phyloP scores from a whole-genome alignment of 2,888 invertebrate genomes.

The Galerucella pusilla region DNA sequence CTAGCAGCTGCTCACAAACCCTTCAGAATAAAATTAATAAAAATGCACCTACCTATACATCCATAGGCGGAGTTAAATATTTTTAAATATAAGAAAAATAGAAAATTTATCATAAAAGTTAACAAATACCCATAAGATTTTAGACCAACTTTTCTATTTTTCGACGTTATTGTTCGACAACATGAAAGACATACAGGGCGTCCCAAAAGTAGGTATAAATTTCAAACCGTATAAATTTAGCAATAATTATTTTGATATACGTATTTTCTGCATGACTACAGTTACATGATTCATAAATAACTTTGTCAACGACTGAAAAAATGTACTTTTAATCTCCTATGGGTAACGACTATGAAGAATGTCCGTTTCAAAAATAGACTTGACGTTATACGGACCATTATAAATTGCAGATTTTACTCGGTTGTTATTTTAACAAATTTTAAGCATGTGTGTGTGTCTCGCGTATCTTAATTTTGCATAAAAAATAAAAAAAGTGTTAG shows the following conservation, averaged over 20 bases:
- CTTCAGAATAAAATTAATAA: slow-evolving; percentile 27
- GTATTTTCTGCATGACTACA: neutral
- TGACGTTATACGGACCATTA: slow-evolving; percentile 5
- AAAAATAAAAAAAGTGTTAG: too few species aligned
- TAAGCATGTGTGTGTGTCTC: neutral
- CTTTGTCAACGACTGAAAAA: neutral
- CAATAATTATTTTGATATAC: too few species aligned
- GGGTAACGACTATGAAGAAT: slow-evolving; percentile 8
- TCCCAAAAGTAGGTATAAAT: too few species aligned
- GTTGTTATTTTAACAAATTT: slow-evolving; percentile 5
- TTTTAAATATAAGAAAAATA: neutral
- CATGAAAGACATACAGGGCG: too few species aligned
- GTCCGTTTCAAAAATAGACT: slow-evolving; percentile 14
- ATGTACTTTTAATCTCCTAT: neutral
- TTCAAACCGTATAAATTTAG: too few species aligned
- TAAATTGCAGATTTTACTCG: slow-evolving; percentile 20
- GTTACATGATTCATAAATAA: neutral
- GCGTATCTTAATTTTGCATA: neutral
- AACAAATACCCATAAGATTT: too few species aligned
- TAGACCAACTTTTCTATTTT: too few species aligned
- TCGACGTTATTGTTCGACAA: too few species aligned
- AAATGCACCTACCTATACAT: slow-evolving; percentile 18
- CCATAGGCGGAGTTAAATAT: slow-evolving; percentile 6
- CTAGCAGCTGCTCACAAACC: slow-evolving; percentile 26
- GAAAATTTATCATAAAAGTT: too few species aligned